Evolutionary conservation across 2,888 invertebrate genomes (phyloP), one percentile per base, ranked within the genome.

Genomic region (Odontocolon sp.): DNA sequence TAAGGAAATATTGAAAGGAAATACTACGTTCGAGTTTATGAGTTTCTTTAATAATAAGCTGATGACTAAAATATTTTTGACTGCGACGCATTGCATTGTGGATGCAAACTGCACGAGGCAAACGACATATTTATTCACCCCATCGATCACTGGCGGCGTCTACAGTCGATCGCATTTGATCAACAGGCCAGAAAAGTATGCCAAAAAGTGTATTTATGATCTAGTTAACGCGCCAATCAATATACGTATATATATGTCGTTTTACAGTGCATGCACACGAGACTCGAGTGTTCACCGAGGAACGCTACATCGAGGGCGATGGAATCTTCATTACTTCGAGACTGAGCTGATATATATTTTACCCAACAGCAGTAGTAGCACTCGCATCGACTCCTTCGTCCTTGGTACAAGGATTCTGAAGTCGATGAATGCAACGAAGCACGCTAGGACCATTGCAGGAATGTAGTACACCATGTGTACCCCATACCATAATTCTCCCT

Each of bases 251-350:
- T n/a, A n/a, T n/a, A n/a, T n/a, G n/a, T n/a, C n/a, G n/a, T n/a
- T n/a, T n/a, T n/a, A n/a, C n/a, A n/a, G n/a, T n/a, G n/a, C n/a
- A n/a, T n/a, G 8, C 56, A 31, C 1, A 21, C 16, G 9, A 36
- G 40, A 31, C 38, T 42, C n/a, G 11, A 11, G 11, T 3, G 14
- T 40, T 47, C 28, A 52, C 9, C n/a, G 21, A 21, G 52, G 36
- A 50, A 47, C 59, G 42, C 47, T 66, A 68, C 61, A 72, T 67
- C 36, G 66, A 74, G 78, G 45, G 28, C 67, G 57, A 71, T 40
- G 78, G 76, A 78, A 71, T 80, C 78, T 57, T 57, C 69, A 26
- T 75, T 70, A 56, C 52, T 40, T 14, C 57, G 26, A 21, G 8
- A 31, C 45, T 9, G 23, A 40, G 40, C 16, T 18, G 14, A 14